A percentile compares a stretch with the other conserved stretches of the same genome.
Conservation (phyloP, 2,888 invertebrate genomes). For the Erannis defoliaria region DNA sequence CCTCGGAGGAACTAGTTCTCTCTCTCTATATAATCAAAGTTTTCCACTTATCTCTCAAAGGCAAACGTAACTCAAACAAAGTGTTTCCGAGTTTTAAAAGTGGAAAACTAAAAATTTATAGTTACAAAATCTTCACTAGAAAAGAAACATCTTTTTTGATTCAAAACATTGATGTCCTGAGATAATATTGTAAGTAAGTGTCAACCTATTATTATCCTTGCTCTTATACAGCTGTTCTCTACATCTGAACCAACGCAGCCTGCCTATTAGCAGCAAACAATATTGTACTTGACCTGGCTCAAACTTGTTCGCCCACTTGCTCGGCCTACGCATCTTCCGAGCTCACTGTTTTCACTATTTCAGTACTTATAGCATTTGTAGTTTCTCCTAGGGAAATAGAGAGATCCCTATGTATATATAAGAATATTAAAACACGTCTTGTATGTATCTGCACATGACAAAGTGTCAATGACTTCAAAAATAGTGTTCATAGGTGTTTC, state of each 20-base stretch:
- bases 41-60: no score
- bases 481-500: no score
- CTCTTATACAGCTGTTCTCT: slow-evolving; percentile 5
- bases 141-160: no score
- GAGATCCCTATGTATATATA: background rate
- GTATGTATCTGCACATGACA: background rate
- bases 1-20: no score
- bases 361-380: slow-evolving; percentile 32
- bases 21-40: no score
- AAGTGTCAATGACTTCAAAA: background rate
- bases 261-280: slow-evolving; percentile 21
- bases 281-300: slow-evolving; percentile 46
- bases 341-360: slow-evolving; percentile 35
- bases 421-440: background rate
- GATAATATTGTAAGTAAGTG: no score
- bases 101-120: no score
- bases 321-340: slow-evolving; percentile 37
- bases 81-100: no score
- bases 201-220: no score
- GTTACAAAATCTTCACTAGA: no score
- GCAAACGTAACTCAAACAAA: no score
- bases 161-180: no score
- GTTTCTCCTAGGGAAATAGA: slow-evolving; percentile 22
- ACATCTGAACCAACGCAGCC: background rate
- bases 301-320: slow-evolving; percentile 44